Evolutionary conservation across 1,140 invertebrate genomes (phyloP), one percentile per base, ranked within the genome.

Genomic region (Melanaphis sacchari): DNA sequence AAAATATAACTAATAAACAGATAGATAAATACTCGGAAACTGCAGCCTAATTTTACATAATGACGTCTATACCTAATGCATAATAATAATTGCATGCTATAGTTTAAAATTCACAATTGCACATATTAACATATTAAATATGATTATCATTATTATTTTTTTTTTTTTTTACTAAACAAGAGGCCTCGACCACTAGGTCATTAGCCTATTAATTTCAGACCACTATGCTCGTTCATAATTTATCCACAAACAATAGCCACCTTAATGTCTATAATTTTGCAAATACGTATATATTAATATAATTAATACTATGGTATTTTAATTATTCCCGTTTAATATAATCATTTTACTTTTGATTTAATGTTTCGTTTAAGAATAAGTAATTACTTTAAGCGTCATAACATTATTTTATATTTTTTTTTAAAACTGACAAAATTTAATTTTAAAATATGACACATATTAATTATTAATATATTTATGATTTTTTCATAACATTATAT

Each of bases 61-160:
- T 76, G 21, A 76, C 36, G 59, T 66, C 31, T 31, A 66, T 31
- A 31, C 26, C 31, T 66, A 18, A n/a, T 66, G n/a, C 18, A n/a
- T n/a, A 18, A 18, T 66, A 66, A n/a, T 66, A 66, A 76, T 76
- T 76, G 15, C 15, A 76, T 31, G 54, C 59, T n/a, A 36, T 18
- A 76, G 15, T 76, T 76, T 76, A 54, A 26, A 54, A 3, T 54
- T 66, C 15, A 15, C 31, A 76, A 76, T n/a, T 18, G n/a, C n/a
- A n/a, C 59, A 66, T n/a, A n/a, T 66, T 66, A 66, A n/a, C 59
- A 66, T n/a, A n/a, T 66, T 66, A 66, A 66, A n/a, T n/a, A 76
- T n/a, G n/a, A 76, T 36, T 18, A n/a, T 66, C 1, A 59, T 11
- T 26, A 26, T n/a, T 0, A 59, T 11, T 26, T 2, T 26, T 54